Base-by-base conservation (phyloP, 2,797 vertebrate species). In the Pyrocephalus nanus region DNA sequence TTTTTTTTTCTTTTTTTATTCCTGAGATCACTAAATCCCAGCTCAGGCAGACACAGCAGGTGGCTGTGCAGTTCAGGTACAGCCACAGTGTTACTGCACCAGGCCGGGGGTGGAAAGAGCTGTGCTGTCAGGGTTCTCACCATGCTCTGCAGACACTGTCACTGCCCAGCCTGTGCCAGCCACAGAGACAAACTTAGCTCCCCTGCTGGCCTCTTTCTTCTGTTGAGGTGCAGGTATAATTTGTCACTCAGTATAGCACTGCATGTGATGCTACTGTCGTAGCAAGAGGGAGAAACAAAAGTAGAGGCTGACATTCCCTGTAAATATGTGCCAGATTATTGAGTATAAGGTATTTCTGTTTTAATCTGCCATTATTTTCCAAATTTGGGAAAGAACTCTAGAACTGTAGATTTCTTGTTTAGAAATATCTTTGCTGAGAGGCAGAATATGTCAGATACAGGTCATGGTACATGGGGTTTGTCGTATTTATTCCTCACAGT, bases 21-120 rank as follows among this genome's bases (percentile, higher is more conserved):
- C 16, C 40, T 74, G 18, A 11, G 15, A 15, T 80, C 40, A 14
- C 17, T n/a, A 16, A 57, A 22, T 34, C 42, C 2, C 51, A 50
- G 15, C 34, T 15, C 16, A 14, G 51, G 20, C 60, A 26, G 21
- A 58, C 34, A 12, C 57, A 36, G 79, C 38, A 40, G 43, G 76
- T 73, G 80, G 34, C 84, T 55, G 50, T 0, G 0, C 12, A 8
- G 48, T 42, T 48, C 61, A 53, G 70, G 62, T 78, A 8, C 30
- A 8, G 0, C 14, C 1, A 1, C 2, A 3, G n/a, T 34, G 50
- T 53, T 27, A 2, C 15, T 38, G 76, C 4, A 3, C 60, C 34
- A 9, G 55, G 29, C 70, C 0, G 5, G 14, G 3, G 7, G 42
- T 47, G 58, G 54, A 75, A 47, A 47, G 62, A 30, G 40, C 19